Conservation (phyloP, 64 coral and sea anemone genomes). For the Dendronephthya gigantea region DNA sequence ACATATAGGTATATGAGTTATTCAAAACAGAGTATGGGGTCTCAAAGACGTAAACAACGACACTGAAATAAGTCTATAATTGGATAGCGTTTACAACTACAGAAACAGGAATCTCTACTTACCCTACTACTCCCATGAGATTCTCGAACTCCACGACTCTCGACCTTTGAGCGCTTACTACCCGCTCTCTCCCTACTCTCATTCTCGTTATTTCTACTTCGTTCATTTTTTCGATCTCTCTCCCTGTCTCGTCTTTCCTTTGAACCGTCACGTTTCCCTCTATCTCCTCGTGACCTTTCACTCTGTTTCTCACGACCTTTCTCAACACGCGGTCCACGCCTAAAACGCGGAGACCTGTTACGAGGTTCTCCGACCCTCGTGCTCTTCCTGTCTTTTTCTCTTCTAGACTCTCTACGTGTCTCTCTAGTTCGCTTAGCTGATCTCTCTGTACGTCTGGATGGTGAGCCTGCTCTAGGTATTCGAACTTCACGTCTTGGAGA, state of each 20-base stretch:
- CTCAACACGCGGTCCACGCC: slow-evolving; percentile 25
- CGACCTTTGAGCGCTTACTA: not conserved
- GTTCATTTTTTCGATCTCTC: slow-evolving; percentile 23
- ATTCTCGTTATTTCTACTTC: slow-evolving; percentile 17
- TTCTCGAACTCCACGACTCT: not conserved
- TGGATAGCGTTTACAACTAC: no score
- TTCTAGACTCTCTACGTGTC: slow-evolving; percentile 35
- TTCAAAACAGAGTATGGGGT: not conserved
- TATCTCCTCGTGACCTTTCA: slow-evolving; percentile 31
- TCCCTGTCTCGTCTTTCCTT: slow-evolving; percentile 29
- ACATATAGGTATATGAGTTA: not conserved
- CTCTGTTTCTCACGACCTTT: slow-evolving; percentile 43
- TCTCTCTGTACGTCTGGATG: slow-evolving; percentile 16
- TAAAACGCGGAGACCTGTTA: not conserved
- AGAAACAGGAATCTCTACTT: not conserved
- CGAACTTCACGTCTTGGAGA: slow-evolving; percentile 10
- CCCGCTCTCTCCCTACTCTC: slow-evolving; percentile 43
- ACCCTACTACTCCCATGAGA: not conserved
- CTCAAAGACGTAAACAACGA: no score
- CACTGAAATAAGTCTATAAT: no score
- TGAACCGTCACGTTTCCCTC: slow-evolving; percentile 12
- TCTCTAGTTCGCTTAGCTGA: slow-evolving; percentile 39
- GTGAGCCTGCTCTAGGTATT: not conserved
- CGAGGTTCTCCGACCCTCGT: slow-evolving; percentile 12
- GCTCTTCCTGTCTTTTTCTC: slow-evolving; percentile 34